These are phyloP conservation scores for Pterocles burchelli DNA, from an alignment of 2,113 vertebrate species.

Conservation along the genomic window DNA sequence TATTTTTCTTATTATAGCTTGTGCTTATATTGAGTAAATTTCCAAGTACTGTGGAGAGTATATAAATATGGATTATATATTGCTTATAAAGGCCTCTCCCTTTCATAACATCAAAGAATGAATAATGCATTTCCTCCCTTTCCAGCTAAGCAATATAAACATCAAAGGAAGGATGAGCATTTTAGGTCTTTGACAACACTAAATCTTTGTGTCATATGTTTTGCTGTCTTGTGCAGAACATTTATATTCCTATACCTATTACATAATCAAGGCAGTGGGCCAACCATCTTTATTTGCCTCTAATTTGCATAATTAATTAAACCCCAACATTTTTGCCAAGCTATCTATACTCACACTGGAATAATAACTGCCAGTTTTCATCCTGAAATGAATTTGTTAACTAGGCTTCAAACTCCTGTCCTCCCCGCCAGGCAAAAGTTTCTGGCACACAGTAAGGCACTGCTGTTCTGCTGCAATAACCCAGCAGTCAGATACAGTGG, in stretches of 20 bases:
- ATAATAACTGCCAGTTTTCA: not conserved
- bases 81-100: constrained; percentile 29
- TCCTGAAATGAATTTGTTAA: not conserved
- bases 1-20: constrained; percentile 5
- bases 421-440: not conserved
- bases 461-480: not conserved
- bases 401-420: not conserved
- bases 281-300: not conserved
- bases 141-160: constrained; percentile 48
- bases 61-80: constrained; percentile 34
- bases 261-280: not conserved
- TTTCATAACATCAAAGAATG: constrained; percentile 30
- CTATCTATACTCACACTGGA: not conserved
- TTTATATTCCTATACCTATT: constrained; percentile 31
- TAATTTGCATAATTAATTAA: constrained; percentile 38
- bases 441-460: fast-evolving
- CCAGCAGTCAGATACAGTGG: fast-evolving
- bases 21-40: not conserved
- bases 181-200: constrained; percentile 31
- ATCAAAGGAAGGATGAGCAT: constrained; percentile 56
- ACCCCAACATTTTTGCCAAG: not conserved
- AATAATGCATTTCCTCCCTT: constrained; percentile 49
- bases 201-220: constrained; percentile 40
- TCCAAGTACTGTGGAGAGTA: not conserved
- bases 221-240: constrained; percentile 8